phyloP scores from a whole-genome alignment of 2,888 invertebrate genomes.

The Synergus laeviventris region DNA sequence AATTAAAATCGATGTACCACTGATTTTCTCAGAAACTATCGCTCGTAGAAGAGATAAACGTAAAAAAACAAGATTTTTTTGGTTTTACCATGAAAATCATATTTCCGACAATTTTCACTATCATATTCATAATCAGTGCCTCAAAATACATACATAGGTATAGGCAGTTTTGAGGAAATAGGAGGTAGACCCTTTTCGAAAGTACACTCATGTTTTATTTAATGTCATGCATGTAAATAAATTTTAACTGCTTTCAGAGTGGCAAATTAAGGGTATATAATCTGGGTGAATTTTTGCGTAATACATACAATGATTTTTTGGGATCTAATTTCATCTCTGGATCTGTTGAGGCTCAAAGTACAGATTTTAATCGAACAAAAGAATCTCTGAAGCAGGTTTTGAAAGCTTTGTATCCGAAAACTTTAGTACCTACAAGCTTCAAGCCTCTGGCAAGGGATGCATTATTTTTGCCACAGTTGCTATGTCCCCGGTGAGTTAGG shows the following conservation, averaged over 20 bases:
- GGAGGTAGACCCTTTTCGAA: too few relatives aligned
- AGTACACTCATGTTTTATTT: too few relatives aligned
- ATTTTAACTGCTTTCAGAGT: constrained; percentile 70
- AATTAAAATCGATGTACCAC: too few relatives aligned
- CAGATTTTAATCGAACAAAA: constrained; percentile 84
- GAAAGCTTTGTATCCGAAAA: constrained; percentile 83
- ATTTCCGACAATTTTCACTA: too few relatives aligned
- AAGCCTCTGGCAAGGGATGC: background rate
- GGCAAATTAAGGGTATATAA: constrained; percentile 78
- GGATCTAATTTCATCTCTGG: constrained; percentile 75
- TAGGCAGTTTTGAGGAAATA: too few relatives aligned
- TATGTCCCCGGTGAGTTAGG: background rate
- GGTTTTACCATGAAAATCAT: too few relatives aligned
- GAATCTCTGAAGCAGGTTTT: constrained; percentile 84
- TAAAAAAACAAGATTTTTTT: too few relatives aligned
- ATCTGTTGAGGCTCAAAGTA: constrained; percentile 77
- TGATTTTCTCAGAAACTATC: too few relatives aligned
- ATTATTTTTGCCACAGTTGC: constrained; percentile 17
- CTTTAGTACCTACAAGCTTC: constrained; percentile 71
- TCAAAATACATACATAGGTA: too few relatives aligned
- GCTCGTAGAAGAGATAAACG: too few relatives aligned
- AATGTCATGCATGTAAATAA: background rate
- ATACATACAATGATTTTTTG: constrained; percentile 76
- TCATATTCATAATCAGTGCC: too few relatives aligned
- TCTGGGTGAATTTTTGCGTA: constrained; percentile 77